Evolutionary conservation across 2,888 invertebrate genomes (phyloP), one percentile per base, ranked within the genome.

Genomic region (Hipparchia sbordonii): DNA sequence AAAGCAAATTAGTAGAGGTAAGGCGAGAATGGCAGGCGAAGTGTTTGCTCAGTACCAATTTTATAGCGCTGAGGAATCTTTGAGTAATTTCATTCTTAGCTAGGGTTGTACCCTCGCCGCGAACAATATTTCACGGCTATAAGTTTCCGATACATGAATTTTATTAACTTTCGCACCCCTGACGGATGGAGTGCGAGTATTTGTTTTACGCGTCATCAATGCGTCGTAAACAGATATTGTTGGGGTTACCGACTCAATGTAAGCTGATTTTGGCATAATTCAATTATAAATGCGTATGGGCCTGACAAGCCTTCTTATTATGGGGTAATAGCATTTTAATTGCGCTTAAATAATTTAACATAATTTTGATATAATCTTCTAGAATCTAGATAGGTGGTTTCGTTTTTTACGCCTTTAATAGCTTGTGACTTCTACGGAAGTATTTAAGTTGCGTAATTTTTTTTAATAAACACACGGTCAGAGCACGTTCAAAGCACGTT

Each of bases 71-170:
- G 76, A 76, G 74, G 72, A 76, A 76, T 79, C 75, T 78, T 77
- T 71, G 72, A 84, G 81, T 81, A 82, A 82, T 85, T 85, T 82
- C 74, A 77, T 77, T 80, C 78, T 81, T 85, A 81, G 79, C 81
- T 79, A 87, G 89, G 89, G 90, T 87, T 87, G 87, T 85, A 82
- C 89, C 87, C 90, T 87, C 85, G 79, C 79, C 83, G 78, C 85
- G 86, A 87, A 89, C 88, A 89, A 91, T 90, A 90, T 91, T 90
- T 92, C 84, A 90, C 89, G 88, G 87, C 85, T 89, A 89, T 93
- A 92, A 91, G 89, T 93, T 93, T 93, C 93, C 93, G 89, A 93
- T 91, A 93, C 93, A 93, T 93, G 92, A 93, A 93, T 93, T 93
- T 93, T 93, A 93, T 93, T 93, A 93, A 93, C 87, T 92, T 88